Evolutionary conservation across 2,113 vertebrate species (phyloP), one percentile per base, ranked within the genome.

Genomic region (Hippopotamus amphibius): DNA sequence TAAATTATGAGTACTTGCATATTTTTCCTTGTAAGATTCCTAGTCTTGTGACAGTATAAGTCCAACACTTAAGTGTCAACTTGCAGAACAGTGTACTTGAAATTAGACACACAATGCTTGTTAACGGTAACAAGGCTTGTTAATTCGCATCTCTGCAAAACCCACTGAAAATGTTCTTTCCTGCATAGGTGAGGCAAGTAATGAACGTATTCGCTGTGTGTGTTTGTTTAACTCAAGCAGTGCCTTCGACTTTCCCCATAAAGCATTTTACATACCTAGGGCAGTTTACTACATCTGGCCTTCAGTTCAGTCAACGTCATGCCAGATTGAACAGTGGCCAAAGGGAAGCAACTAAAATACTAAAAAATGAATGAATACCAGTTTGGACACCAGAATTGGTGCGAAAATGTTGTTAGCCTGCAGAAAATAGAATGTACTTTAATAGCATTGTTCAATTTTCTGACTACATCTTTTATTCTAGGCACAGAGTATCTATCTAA

Each of bases 141-240:
- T 95, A 95, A 84, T 94, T 76, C n/a, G 87, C 93, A 79, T 95
- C 72, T 95, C 90, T 69, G 50, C 66, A 93, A 91, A 91, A 21
- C 0, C 21, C 21, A 26, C 48, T 81, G 72, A 97, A 96, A 95
- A 89, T 85, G 93, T 77, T 21, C 26, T 77, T 96, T 88, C 12
- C 7, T 92, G 74, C n/a, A 93, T 68, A 97, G 81, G 71, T 83
- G 13, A 10, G 81, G 30, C 63, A 89, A 90, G 93, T 97, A 93
- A 85, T 76, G 59, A 90, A 94, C 19, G 68, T 33, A 80, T 33
- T 88, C 63, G 59, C 63, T 87, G 4, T 92, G 22, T 46, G 33
- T 90, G 41, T 90, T 83, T 59, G 53, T 82, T 97, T 89, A 83
- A 57, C 53, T 79, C 69, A 90, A 59, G 6, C 53, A 84, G 21